These are phyloP conservation scores for Himalopsyche anomala DNA, from an alignment of 2,888 invertebrate species.

Conservation along the genomic window DNA sequence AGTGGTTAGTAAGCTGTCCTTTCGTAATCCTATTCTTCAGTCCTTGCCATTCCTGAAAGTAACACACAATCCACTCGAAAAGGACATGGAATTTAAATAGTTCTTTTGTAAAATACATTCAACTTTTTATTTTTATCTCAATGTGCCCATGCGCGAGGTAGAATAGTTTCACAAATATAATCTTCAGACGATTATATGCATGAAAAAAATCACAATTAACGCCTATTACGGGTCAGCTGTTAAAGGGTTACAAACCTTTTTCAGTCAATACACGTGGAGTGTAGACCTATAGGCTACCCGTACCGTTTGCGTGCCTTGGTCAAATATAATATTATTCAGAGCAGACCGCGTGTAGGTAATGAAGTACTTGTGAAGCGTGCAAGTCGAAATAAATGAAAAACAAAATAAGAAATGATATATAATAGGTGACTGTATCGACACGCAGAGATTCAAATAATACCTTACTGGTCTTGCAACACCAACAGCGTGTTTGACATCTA, in stretches of 20 bases:
- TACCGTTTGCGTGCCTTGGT: not conserved
- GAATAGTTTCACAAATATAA: not conserved
- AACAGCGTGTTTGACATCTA: too few relatives aligned
- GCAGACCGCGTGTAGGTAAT: conserved; percentile 17
- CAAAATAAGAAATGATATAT: not conserved
- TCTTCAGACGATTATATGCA: not conserved
- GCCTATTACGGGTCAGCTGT: not conserved
- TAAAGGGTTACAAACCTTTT: conserved; percentile 4
- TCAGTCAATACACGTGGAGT: not conserved
- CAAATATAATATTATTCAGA: conserved; percentile 26
- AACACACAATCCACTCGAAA: too few relatives aligned
- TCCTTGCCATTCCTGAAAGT: too few relatives aligned
- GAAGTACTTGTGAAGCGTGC: not conserved
- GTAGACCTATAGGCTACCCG: not conserved
- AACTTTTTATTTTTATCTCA: too few relatives aligned
- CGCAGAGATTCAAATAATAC: conserved; percentile 1
- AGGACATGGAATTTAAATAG: too few relatives aligned
- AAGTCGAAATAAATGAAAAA: not conserved
- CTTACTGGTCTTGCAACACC: too few relatives aligned
- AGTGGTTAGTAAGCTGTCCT: not conserved
- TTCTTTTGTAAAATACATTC: too few relatives aligned
- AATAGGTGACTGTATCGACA: not conserved
- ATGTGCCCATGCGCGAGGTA: too few relatives aligned
- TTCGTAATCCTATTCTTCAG: too few relatives aligned
- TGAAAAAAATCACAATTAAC: not conserved